Evolutionary conservation across 2,888 invertebrate genomes (phyloP).

Genomic region (Oegoconia quadripuncta): DNA sequence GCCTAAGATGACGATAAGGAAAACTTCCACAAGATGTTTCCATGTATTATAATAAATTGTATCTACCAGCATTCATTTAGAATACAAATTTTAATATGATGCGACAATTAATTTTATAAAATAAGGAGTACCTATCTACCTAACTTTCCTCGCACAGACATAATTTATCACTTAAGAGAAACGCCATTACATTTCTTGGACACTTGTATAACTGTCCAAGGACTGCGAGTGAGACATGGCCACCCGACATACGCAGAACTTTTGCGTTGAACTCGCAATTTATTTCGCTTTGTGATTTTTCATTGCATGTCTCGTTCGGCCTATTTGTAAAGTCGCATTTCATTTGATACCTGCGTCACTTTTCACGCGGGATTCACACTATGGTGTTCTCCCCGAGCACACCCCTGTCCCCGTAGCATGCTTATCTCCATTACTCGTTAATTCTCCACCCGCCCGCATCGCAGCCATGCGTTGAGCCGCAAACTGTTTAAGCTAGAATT

Average conservation of each 20-base stretch:
- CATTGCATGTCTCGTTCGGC: conserved; percentile 40
- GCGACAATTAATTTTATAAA: no score
- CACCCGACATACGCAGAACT: conserved; percentile 27
- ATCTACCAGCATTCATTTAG: no score
- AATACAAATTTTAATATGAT: no score
- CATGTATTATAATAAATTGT: no score
- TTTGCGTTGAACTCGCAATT: conserved; percentile 44
- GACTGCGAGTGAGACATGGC: no score
- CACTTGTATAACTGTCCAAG: no score
- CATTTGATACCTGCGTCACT: conserved; percentile 32
- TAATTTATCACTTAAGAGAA: no score
- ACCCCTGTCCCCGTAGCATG: conserved; percentile 19
- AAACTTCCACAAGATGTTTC: no score
- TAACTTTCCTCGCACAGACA: no score
- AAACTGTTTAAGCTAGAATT: conserved; percentile 36
- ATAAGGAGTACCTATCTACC: no score
- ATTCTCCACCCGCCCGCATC: conserved; percentile 34
- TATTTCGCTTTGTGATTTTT: conserved; percentile 56
- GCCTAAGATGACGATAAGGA: no score
- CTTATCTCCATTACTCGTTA: conserved; percentile 43
- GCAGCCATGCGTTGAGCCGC: conserved; percentile 28
- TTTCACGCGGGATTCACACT: conserved; percentile 32
- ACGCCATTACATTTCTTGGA: no score
- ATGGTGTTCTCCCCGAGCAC: conserved; percentile 13
- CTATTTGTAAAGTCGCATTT: conserved; percentile 45